Evolutionary conservation across 2,113 vertebrate genomes (phyloP), one percentile per base, ranked within the genome.

Genomic region (Craseonycteris thonglongyai): DNA sequence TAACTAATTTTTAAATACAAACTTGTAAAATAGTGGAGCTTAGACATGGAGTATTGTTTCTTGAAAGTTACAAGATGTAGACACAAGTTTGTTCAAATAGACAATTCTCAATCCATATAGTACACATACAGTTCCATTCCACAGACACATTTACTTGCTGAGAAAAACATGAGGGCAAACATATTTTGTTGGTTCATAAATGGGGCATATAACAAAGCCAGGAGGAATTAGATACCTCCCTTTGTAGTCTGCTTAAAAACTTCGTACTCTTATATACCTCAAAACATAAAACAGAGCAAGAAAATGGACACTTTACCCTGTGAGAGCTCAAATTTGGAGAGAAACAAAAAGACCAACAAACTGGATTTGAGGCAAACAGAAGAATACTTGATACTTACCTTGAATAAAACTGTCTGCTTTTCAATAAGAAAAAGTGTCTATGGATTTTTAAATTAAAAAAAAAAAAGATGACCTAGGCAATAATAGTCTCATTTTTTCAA

Each of bases 61-160:
- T 84, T 68, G 63, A 95, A 58, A 38, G 54, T 65, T 79, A 56
- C 15, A 90, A 89, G 7, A 45, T 35, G 24, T 0, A 28, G 24
- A 22, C 54, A 81, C 26, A 18, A 24, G 22, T 15, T 30, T 87
- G 4, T 76, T 26, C n/a, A 78, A 90, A 71, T 66, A 94, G 21
- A 85, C 7, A 3, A 3, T 8, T 76, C 24, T 65, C 75, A 54
- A 40, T 79, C 38, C n/a, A 69, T 54, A 58, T 42, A 82, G 42
- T 38, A 15, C 45, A 40, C 8, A 15, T 94, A 58, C 47, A 10
- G 88, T 96, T 96, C 92, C 54, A 81, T 90, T 96, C 82, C 11
- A 71, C 35, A 61, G 40, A 95, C 76, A 86, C 19, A 7, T 66
- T 68, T 68, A n/a, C 54, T 68, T 68, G 75, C 74, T 28, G 26